A percentile compares a stretch with the other conserved stretches of the same genome.
Conservation (phyloP, 2,888 invertebrate genomes). For the Acleris laterana region DNA sequence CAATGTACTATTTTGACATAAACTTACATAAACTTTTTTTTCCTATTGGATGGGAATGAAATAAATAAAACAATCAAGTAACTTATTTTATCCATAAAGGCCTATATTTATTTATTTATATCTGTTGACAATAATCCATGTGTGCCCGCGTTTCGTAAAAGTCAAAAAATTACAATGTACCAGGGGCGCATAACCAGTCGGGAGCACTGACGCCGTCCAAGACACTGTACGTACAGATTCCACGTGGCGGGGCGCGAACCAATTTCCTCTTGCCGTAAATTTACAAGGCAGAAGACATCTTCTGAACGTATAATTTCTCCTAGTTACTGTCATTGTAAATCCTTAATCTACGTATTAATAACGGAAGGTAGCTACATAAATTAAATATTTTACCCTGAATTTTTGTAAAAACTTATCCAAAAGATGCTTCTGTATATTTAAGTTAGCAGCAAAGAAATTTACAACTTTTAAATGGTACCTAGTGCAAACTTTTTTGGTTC, state of each 20-base stretch:
- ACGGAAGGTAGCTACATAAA: constrained; percentile 10
- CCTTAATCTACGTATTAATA: constrained; percentile 6
- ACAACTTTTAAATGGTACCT: neutral
- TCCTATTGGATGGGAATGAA: neutral
- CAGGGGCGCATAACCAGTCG: constrained; percentile 38
- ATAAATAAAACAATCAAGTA: constrained; percentile 45
- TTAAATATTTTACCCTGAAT: constrained; percentile 21
- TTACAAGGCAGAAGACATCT: constrained; percentile 1
- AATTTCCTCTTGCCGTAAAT: constrained; percentile 5
- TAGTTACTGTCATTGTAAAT: constrained; percentile 8
- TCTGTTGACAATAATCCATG: constrained; percentile 59
- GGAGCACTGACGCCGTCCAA: constrained; percentile 25
- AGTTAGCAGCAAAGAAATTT: neutral
- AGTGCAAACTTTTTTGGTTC: neutral
- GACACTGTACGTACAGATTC: constrained; percentile 9
- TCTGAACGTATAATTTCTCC: neutral
- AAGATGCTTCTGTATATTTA: neutral
- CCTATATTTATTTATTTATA: constrained; percentile 75
- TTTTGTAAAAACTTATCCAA: constrained; percentile 5
- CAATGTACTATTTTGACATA: no score
- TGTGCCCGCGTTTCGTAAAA: constrained; percentile 50
- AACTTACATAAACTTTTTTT: neutral
- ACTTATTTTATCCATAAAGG: constrained; percentile 69
- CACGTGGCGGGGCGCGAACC: neutral
- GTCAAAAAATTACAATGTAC: constrained; percentile 44